A percentile compares a stretch with the other conserved stretches of the same genome.
These are phyloP conservation scores for Conger conger DNA, from an alignment of 2,113 vertebrate species.

Conservation along the genomic window DNA sequence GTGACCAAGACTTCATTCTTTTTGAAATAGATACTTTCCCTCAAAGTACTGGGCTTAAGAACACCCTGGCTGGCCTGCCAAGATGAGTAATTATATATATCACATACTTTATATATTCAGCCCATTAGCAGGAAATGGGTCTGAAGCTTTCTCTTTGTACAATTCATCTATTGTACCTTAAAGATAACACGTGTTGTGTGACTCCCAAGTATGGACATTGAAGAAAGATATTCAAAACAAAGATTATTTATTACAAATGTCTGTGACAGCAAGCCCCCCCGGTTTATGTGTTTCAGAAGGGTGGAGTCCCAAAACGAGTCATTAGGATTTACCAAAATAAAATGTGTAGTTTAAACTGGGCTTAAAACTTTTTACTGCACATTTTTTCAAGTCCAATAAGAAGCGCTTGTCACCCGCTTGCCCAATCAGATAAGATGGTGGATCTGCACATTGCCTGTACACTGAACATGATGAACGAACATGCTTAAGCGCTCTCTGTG, in stretches of 20 bases:
- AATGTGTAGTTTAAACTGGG: too few relatives aligned
- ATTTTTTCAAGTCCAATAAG: background rate
- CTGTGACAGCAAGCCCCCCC: background rate
- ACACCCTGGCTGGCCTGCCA: background rate
- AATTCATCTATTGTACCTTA: background rate
- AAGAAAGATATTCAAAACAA: background rate
- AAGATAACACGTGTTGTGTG: background rate
- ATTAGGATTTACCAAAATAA: background rate
- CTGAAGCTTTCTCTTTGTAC: background rate
- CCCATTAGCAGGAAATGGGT: background rate
- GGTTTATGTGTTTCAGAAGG: background rate
- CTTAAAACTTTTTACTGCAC: too few relatives aligned
- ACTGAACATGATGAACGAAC: background rate
- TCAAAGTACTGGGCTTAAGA: background rate
- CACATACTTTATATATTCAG: background rate
- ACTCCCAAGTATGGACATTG: background rate
- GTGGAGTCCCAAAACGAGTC: background rate
- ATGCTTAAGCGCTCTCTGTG: background rate
- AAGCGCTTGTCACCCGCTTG: background rate
- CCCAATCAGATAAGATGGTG: background rate
- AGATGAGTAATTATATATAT: background rate
- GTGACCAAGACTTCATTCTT: background rate
- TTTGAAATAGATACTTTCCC: background rate
- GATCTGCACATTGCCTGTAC: background rate
- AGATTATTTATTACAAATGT: background rate